Base-by-base conservation (phyloP, 2,888 invertebrate genomes). In the Drosophila subquinaria region DNA sequence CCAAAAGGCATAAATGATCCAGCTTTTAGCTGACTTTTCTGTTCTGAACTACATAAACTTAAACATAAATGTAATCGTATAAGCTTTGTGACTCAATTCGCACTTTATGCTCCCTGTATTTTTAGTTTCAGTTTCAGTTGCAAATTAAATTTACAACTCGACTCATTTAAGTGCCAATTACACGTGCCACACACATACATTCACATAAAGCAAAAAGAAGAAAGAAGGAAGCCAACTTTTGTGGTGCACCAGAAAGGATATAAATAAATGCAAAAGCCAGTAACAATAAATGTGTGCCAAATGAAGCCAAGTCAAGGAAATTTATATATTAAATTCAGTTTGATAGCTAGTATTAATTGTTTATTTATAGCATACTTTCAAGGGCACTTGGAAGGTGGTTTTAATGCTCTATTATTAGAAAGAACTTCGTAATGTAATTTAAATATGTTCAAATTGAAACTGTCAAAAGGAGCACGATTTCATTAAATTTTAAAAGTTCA, bases 101-200 rank as follows among this genome's bases (percentile, higher is more conserved):
- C 57, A 53, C 52, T 55, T 47, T 55, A 33, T 43, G 30, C 10
- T 9, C 42, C 15, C 30, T 17, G 6, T 48, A 40, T 53, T 68
- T 51, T 45, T 15, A 35, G 30, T 42, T 64, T 45, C 23, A 35
- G 30, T 42, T 64, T 57, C 48, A 64, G 47, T 69, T 66, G 63
- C 56, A 80, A 74, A 79, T 81, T 35, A 53, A 64, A 60, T 76
- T 65, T 62, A 71, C 57, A 76, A 38, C 76, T 62, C 17, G 50
- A 50, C 69, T 75, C 43, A 76, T 68, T 87, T 76, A 55, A 76
- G 69, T 69, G 65, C 64, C 87, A 87, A 87, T 87, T 79, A 81
- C 40, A 45, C 65, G 53, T 69, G 69, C 63, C 61, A 53, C 47
- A 56, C 30, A 53, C 36, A 60, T 23, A 30, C 30, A 38, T 27